Evolutionary conservation across 2,888 invertebrate genomes (phyloP), one percentile per base, ranked within the genome.

Genomic region (Tenthredo amoena): DNA sequence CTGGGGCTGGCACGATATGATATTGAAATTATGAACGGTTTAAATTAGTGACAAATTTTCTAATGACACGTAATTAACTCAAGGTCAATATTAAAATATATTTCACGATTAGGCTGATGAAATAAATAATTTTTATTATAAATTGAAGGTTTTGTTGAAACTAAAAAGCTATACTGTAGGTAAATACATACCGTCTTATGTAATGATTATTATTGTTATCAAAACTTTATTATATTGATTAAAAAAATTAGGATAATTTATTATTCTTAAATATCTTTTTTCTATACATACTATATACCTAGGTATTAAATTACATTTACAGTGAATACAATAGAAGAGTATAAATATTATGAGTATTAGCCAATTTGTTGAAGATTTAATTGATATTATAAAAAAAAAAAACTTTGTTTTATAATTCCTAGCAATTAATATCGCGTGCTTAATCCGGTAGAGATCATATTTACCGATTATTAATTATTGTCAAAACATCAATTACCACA

Each of bases 121-220:
- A 71, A 34, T 37, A 18, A 71, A 55, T 47, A 84, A 31, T 79
- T 84, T 84, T 82, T 62, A 62, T 62, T 62, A 76, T 55, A 84
- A 47, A 76, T 84, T 58, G 26, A 77, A 84, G 76, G 58, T 84
- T 84, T 84, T 84, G 50, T 76, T 84, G 50, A 74, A 55, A 76
- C 40, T 79, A 84, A 79, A 84, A 76, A 84, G 43, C 71, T 71
- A 37, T 71, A 71, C 62, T 71, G 71, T 71, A 71, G 71, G 71
- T 71, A 37, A 31, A 31, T 15, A 68, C 68, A 68, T 34, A 34
- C 68, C 34, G 37, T 79, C 77, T 50, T 50, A 84, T 76, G 77
- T 76, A 84, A 79, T 84, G 76, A 84, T 84, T 84, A 84, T 71
- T 71, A 74, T 84, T 84, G 84, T 84, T 84, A 84, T 84, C 15